These are phyloP conservation scores for Drosophila prolongata DNA, from an alignment of 2,888 invertebrate genomes.

Conservation along the genomic window DNA sequence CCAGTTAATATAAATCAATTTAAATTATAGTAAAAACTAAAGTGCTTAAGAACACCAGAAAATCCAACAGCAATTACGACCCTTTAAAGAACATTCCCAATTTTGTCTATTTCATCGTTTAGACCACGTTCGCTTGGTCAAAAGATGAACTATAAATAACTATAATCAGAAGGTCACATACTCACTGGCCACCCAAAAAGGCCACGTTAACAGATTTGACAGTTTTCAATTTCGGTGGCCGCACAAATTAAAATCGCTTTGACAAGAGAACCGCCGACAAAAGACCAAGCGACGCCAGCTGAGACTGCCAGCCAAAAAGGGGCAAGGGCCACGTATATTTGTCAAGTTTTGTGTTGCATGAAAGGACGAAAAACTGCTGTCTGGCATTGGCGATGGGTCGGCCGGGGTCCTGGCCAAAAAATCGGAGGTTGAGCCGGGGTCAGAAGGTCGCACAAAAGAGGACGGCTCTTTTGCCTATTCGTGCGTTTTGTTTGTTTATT, in stretches of 20 bases:
- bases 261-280: conserved; percentile 27
- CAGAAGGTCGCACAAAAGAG: conserved; percentile 36
- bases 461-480: conserved; percentile 51
- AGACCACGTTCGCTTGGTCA: background rate
- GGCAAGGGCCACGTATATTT: conserved; percentile 56
- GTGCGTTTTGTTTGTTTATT: conserved; percentile 54
- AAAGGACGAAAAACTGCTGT: conserved; percentile 33
- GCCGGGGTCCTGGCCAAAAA: conserved; percentile 41
- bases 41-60: too few relatives aligned
- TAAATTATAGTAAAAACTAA: too few relatives aligned
- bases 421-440: conserved; percentile 21
- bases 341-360: conserved; percentile 52
- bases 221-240: conserved; percentile 68
- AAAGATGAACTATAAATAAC: conserved; percentile 52
- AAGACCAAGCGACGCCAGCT: conserved; percentile 63
- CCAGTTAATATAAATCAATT: too few relatives aligned
- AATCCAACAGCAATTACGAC: too few relatives aligned
- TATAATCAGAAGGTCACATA: conserved; percentile 25
- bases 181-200: conserved; percentile 17
- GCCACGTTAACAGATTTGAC: conserved; percentile 73
- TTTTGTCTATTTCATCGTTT: background rate
- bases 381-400: conserved; percentile 46
- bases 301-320: conserved; percentile 33
- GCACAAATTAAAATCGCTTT: conserved; percentile 70
- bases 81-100: background rate